Evolutionary conservation across 2,888 invertebrate species (phyloP), one percentile per base, ranked within the genome.

Genomic region (Eudemis profundana): DNA sequence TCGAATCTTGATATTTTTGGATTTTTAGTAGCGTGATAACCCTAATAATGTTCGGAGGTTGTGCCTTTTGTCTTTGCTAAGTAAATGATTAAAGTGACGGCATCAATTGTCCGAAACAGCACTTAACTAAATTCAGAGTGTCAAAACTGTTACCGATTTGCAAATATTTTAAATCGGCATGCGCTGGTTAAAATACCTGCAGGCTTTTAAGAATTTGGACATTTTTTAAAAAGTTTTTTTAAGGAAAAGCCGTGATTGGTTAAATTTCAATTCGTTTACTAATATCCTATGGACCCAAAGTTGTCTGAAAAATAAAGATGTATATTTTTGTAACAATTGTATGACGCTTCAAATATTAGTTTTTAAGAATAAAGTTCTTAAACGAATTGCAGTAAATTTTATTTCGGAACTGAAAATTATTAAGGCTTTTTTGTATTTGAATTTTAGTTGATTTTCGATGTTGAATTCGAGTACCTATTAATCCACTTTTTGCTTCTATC

Each of bases 51-150:
- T 49, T 51, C 14, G 33, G 5, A 57, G n/a, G n/a, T n/a, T n/a
- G 51, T 44, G 57, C 68, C 74, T 75, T 59, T 79, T 84, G 82
- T 83, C 74, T 82, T 79, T 74, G 67, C 73, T 72, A 79, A 81
- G 33, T 70, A 78, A 78, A 79, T 74, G 71, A 78, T 78, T 74
- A 76, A 61, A 1, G 23, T 57, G 64, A 19, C 36, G 44, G 15
- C 44, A 12, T 23, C 23, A 36, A 59, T 49, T 33, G 73, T 74
- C 76, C 73, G 72, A 74, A 80, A 82, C 70, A 54, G 72, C 70
- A 64, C 70, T 77, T 79, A 78, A 74, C 63, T 12, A 53, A 38
- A 44, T 62, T 47, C 7, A 12, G 57, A 44, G 50, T 50, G 49
- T 44, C 62, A 50, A 50, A 23, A 44, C 44, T 53, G 17, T 27